Evolutionary conservation across 2,113 vertebrate genomes (phyloP).

Genomic region (Notothenia rossii): DNA sequence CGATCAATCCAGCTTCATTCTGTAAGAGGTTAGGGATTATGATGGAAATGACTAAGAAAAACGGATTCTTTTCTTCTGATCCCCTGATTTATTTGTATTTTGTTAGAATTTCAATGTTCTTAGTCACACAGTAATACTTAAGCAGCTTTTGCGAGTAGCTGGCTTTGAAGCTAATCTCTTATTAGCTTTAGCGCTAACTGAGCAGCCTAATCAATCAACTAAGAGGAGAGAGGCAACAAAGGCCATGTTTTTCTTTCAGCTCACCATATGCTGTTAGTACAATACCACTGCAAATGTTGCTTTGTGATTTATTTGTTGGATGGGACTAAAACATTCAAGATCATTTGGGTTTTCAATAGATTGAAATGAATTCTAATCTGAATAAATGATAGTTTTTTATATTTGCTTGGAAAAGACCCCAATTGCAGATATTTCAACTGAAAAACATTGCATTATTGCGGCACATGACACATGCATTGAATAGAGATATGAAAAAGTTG

Average conservation of each 20-base stretch:
- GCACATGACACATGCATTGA: too few species aligned
- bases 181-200: constrained; percentile 8
- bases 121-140: constrained; percentile 43
- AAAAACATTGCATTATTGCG: too few species aligned
- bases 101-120: constrained; percentile 63
- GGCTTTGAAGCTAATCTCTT: constrained; percentile 53
- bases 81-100: constrained; percentile 63
- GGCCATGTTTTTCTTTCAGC: background rate
- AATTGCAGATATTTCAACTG: too few species aligned
- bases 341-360: too few species aligned
- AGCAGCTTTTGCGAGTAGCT: constrained; percentile 57
- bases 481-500: too few species aligned
- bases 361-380: too few species aligned
- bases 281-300: background rate
- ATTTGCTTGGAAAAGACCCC: too few species aligned
- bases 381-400: too few species aligned
- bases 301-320: background rate
- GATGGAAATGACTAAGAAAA: constrained; percentile 54
- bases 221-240: background rate
- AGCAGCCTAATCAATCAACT: constrained; percentile 1
- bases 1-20: constrained; percentile 25
- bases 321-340: background rate
- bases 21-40: constrained; percentile 38
- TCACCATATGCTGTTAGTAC: background rate
- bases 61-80: constrained; percentile 56